Evolutionary conservation across 2,113 vertebrate species (phyloP).

Genomic region (Columbina picui): DNA sequence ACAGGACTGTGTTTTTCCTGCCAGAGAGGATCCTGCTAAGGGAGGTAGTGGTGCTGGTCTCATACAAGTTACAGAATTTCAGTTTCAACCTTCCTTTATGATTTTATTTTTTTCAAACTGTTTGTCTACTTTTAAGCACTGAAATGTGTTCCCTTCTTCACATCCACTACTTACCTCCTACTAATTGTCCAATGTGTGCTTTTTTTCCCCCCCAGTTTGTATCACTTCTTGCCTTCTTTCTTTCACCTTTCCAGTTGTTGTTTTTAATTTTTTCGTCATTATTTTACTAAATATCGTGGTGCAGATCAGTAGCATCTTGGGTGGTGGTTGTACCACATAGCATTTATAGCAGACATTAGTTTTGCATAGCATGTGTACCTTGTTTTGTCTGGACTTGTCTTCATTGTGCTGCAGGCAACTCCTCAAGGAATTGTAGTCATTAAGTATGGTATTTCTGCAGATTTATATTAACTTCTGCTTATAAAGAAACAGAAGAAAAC

Average conservation of each 20-base stretch:
- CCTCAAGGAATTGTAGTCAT: slow-evolving; percentile 63
- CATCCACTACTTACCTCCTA: neutral
- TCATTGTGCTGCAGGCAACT: slow-evolving; percentile 52
- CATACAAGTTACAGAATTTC: neutral
- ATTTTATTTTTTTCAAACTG: neutral
- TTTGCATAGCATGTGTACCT: slow-evolving; percentile 45
- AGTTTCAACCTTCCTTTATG: neutral
- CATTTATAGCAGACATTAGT: slow-evolving; percentile 27
- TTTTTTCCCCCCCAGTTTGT: neutral
- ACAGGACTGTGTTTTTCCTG: neutral
- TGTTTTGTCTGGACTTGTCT: slow-evolving; percentile 63
- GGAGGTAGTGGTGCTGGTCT: neutral
- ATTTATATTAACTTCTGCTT: slow-evolving; percentile 61
- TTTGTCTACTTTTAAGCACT: neutral
- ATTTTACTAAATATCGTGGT: slow-evolving; percentile 42
- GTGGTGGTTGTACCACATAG: slow-evolving; percentile 30
- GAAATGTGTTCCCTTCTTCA: neutral
- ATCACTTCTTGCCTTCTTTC: neutral
- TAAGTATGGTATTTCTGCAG: slow-evolving; percentile 67
- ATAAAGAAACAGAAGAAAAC: slow-evolving; percentile 15
- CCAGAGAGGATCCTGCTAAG: slow-evolving; percentile 3
- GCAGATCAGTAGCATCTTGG: slow-evolving; percentile 62
- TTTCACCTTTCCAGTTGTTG: neutral
- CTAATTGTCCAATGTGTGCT: accelerated
- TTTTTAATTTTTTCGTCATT: slow-evolving; percentile 32